phyloP scores from a whole-genome alignment of 2,797 vertebrate species.

The Anas georgica region DNA sequence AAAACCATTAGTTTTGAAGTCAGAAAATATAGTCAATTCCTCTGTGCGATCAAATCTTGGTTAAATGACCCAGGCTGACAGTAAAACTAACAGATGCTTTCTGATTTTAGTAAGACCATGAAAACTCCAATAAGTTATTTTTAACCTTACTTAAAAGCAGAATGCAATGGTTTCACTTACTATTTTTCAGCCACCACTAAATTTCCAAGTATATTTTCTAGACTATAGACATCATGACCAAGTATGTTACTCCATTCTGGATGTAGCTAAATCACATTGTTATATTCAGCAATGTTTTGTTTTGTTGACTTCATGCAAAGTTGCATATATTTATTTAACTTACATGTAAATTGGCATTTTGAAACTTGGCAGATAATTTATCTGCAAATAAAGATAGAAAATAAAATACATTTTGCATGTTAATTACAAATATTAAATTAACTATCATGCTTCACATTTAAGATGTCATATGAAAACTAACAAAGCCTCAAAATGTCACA shows the following conservation, averaged over 20 bases:
- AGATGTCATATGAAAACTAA: not conserved
- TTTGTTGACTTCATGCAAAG: not conserved
- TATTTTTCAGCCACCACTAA: not conserved
- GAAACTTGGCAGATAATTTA: not conserved
- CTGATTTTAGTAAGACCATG: not conserved
- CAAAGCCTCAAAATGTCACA: not conserved
- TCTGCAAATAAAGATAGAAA: not conserved
- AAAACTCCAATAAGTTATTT: constrained; percentile 23
- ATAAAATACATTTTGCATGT: not conserved
- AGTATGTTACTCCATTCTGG: not conserved
- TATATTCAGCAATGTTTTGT: accelerated
- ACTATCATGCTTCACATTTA: not conserved
- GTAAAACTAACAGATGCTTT: not conserved
- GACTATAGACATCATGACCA: not conserved
- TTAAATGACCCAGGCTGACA: not conserved
- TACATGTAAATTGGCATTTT: not conserved
- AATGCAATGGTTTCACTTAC: not conserved
- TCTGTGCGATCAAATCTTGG: not conserved
- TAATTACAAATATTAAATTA: not conserved
- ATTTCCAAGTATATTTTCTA: not conserved
- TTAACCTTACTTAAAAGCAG: not conserved
- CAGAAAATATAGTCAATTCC: not conserved
- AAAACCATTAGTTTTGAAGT: not conserved
- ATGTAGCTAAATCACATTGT: not conserved
- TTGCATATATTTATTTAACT: not conserved